phyloP scores from a whole-genome alignment of 2,797 vertebrate species.

The Ataeniobius toweri region DNA sequence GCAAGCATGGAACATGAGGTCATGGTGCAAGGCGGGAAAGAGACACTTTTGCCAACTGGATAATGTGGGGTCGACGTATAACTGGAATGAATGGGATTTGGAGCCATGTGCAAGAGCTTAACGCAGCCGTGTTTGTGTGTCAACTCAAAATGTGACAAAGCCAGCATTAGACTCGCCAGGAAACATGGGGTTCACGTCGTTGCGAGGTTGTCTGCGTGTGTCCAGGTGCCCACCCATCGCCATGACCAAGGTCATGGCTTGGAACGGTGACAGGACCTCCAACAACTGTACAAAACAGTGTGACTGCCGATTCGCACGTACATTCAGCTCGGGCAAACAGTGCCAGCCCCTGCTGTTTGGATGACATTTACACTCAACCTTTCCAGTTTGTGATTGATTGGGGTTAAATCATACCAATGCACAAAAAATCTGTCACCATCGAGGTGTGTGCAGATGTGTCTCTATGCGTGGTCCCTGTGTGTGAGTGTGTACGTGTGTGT shows the following conservation, averaged over 20 bases:
- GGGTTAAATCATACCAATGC: conserved; percentile 73
- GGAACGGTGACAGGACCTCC: conserved; percentile 67
- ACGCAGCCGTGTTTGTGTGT: conserved; percentile 71
- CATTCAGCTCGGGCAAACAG: conserved; percentile 52
- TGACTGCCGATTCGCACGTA: conserved; percentile 34
- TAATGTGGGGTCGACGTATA: conserved; percentile 73
- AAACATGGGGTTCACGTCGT: conserved; percentile 26
- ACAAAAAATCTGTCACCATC: conserved; percentile 68
- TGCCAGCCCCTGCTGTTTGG: conserved; percentile 74
- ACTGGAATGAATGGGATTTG: conserved; percentile 76
- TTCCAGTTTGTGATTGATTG: conserved; percentile 73
- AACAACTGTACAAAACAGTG: conserved; percentile 58
- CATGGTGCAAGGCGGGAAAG: conserved; percentile 54
- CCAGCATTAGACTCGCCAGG: conserved; percentile 53
- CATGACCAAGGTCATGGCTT: conserved; percentile 70
- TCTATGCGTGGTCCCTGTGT: conserved; percentile 8
- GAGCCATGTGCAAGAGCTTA: conserved; percentile 76
- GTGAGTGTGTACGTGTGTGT: conserved; percentile 12
- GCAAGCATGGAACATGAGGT: conserved; percentile 70
- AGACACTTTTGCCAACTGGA: conserved; percentile 65
- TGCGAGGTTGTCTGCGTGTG: conserved; percentile 28
- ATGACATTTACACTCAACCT: conserved; percentile 76
- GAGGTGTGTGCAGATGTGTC: conserved; percentile 40
- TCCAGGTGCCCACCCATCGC: conserved; percentile 64
- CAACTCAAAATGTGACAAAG: conserved; percentile 68